Evolutionary conservation across 2,113 vertebrate species (phyloP), one percentile per base, ranked within the genome.

Genomic region (Plectropomus leopardus): DNA sequence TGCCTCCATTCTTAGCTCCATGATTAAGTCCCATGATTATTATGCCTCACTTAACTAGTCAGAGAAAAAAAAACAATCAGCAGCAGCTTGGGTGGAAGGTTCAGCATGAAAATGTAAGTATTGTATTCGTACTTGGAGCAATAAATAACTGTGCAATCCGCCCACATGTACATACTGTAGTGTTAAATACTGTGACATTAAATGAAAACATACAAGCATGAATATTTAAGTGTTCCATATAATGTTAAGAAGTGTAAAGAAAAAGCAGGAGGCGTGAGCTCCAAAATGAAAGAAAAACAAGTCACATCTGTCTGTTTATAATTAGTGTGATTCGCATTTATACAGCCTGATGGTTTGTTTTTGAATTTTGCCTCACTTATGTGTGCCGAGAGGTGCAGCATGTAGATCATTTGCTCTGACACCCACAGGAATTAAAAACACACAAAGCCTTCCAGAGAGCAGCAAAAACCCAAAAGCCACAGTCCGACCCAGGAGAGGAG

Each of bases 1-100:
- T 80, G 66, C 54, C 67, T 72, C 60, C 71, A 76, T 80, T 76
- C 60, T 75, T 60, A 72, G 47, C 53, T 76, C 77, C 28, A 9
- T 76, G 66, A 80, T 71, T 65, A 80, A 65, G 45, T 76, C 54
- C 48, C 23, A 36, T 75, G 66, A 60, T 80, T 54, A 76, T 80
- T 80, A 58, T 82, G 50, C 44, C 30, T 82, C 57, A 69, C 32
- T 82, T 74, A 76, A 67, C 53, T 34, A 40, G 60, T 40, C 17
- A 68, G 47, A 69, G n/a, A n/a, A n/a, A 47, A 60, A 54, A 65
- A 70, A 17, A 40, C 9, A 9, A 74, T 7, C 32, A n/a, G 55
- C 42, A 54, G 34, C 67, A 58, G 28, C 77, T 26, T 24, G 24
- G 57, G 63, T 32, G 67, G 72, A 78, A 51, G 21, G 23, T 66